Conservation (phyloP, 2,797 vertebrate genomes). For the Halcyon smyrnensis region DNA sequence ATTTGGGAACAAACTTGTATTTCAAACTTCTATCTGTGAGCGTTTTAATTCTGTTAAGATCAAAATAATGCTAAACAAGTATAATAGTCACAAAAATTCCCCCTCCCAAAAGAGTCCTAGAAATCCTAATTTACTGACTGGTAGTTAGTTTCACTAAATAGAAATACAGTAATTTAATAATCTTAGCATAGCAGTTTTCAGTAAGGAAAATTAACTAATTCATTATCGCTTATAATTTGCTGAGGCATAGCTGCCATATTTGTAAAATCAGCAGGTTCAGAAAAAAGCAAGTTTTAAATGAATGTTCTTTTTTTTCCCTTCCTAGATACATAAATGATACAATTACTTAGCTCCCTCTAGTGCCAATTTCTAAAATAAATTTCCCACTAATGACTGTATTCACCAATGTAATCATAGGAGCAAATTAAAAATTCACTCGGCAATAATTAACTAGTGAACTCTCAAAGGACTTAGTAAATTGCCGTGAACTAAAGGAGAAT, state of each 20-base stretch:
- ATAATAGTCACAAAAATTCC: constrained; percentile 68
- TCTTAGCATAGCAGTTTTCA: constrained; percentile 83
- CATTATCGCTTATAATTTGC: constrained; percentile 87
- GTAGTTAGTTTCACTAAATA: constrained; percentile 77
- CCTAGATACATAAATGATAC: constrained; percentile 80
- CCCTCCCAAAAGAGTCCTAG: constrained; percentile 81
- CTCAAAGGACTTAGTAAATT: constrained; percentile 67
- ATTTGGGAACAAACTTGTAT: constrained; percentile 21
- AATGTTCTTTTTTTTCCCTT: constrained; percentile 68
- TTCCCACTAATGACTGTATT: constrained; percentile 61
- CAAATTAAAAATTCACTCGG: constrained; percentile 81
- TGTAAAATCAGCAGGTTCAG: constrained; percentile 87
- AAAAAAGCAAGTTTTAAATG: constrained; percentile 83
- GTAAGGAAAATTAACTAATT: constrained; percentile 88
- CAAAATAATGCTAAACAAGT: constrained; percentile 76
- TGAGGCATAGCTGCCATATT: constrained; percentile 86
- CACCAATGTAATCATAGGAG: constrained; percentile 73
- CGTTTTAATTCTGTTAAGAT: constrained; percentile 73
- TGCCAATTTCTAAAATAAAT: constrained; percentile 81
- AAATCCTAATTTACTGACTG: constrained; percentile 81
- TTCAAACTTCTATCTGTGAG: constrained; percentile 54
- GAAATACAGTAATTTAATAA: constrained; percentile 85
- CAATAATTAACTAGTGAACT: constrained; percentile 79
- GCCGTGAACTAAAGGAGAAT: constrained; percentile 60
- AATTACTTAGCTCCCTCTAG: constrained; percentile 97